phyloP scores from a whole-genome alignment of 1,140 invertebrate species.

The Hydropsyche tenuis region DNA sequence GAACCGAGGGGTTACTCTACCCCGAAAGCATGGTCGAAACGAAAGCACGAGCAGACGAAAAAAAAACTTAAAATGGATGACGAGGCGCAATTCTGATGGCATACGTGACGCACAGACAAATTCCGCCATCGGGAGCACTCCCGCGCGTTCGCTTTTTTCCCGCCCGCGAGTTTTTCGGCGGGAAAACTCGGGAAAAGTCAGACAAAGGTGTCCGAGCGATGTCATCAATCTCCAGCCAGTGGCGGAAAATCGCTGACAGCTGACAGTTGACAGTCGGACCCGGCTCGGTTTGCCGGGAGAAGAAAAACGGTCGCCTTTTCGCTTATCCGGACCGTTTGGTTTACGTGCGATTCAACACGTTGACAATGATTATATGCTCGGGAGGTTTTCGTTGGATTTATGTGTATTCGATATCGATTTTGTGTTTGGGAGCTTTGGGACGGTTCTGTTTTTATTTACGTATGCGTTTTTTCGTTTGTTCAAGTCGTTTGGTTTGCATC shows the following conservation, averaged over 20 bases:
- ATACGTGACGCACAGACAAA: slow-evolving; percentile 48
- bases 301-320: slow-evolving; percentile 17
- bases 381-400: no score
- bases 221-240: slow-evolving; percentile 23
- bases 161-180: no score
- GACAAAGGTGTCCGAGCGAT: slow-evolving; percentile 22
- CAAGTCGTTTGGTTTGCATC: no score
- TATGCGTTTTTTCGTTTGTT: no score
- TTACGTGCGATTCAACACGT: background rate
- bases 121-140: slow-evolving; percentile 15
- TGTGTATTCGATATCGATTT: no score
- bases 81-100: slow-evolving; percentile 44
- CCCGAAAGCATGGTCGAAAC: no score
- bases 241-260: slow-evolving; percentile 46
- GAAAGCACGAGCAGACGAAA: background rate
- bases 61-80: slow-evolving; percentile 51
- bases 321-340: background rate
- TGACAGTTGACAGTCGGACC: slow-evolving; percentile 49
- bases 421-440: no score
- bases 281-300: slow-evolving; percentile 29
- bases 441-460: no score
- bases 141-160: slow-evolving; percentile 1
- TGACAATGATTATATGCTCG: no score
- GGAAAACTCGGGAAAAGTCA: slow-evolving; percentile 20
- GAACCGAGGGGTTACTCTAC: no score